phyloP scores from a whole-genome alignment of 1,140 invertebrate species.

The Helicoverpa zea region DNA sequence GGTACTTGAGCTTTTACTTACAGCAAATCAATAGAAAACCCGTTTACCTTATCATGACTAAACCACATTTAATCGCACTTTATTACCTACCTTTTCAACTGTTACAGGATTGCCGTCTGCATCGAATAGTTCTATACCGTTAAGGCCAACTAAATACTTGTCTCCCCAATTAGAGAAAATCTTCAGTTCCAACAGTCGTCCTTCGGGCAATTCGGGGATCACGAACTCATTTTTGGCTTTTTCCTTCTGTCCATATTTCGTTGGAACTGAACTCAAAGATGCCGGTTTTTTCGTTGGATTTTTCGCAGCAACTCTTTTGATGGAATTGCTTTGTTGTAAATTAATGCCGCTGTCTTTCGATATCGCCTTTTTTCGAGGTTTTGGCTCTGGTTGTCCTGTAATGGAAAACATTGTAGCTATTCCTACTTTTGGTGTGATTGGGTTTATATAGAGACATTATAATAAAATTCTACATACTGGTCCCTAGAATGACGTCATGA shows the following conservation, averaged over 20 bases:
- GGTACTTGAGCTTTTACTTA: not conserved
- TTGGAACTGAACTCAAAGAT: constrained; percentile 60
- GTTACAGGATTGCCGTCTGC: constrained; percentile 87
- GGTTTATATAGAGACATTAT: no score
- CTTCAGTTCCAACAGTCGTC: constrained; percentile 89
- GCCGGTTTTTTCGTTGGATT: constrained; percentile 63
- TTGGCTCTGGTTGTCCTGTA: constrained; percentile 65
- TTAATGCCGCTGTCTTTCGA: constrained; percentile 57
- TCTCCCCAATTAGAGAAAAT: constrained; percentile 95
- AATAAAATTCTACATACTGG: constrained; percentile 65
- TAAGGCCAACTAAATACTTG: constrained; percentile 92
- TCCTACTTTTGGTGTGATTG: not conserved
- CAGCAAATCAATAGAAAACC: not conserved
- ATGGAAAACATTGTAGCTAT: not conserved
- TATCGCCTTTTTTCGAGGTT: constrained; percentile 53
- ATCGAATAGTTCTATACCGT: constrained; percentile 93
- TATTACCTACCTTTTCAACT: constrained; percentile 86
- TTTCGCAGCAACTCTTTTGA: constrained; percentile 50
- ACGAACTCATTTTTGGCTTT: constrained; percentile 74
- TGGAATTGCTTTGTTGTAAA: constrained; percentile 50
- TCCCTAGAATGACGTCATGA: constrained; percentile 75
- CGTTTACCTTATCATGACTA: not conserved
- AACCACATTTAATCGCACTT: no score
- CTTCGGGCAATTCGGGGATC: constrained; percentile 92
- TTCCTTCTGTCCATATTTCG: constrained; percentile 60